Conservation (phyloP, 2,888 invertebrate genomes). For the Leptinotarsa rubiginosa region DNA sequence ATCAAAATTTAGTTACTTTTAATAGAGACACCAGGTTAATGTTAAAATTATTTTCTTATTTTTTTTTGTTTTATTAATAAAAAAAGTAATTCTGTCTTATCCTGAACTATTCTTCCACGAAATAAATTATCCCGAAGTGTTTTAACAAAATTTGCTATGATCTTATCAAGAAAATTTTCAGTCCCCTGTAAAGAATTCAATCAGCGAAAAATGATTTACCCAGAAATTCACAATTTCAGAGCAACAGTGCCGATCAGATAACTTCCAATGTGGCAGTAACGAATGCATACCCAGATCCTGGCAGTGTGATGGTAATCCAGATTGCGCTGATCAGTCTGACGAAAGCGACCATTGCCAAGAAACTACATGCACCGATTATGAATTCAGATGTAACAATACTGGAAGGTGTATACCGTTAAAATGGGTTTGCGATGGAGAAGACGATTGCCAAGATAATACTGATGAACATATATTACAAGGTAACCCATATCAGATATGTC, state of each 20-base stretch:
- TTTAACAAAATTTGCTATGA: no score
- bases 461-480: constrained; percentile 69
- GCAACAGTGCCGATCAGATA: constrained; percentile 64
- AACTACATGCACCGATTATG: constrained; percentile 67
- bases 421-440: constrained; percentile 79
- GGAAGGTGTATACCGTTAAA: constrained; percentile 76
- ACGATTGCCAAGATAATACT: constrained; percentile 76
- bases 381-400: constrained; percentile 73
- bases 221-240: constrained; percentile 44
- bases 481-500: not conserved
- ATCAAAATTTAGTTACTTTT: no score
- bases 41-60: no score
- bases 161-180: no score
- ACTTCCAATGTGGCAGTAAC: constrained; percentile 72
- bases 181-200: no score
- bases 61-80: no score
- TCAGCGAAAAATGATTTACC: not conserved
- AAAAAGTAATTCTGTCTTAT: no score
- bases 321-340: constrained; percentile 74
- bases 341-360: constrained; percentile 72
- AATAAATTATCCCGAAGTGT: no score
- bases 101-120: no score
- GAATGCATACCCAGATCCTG: constrained; percentile 72
- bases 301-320: constrained; percentile 69
- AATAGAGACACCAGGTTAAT: no score